Evolutionary conservation across 2,113 vertebrate genomes (phyloP).

Genomic region (Atrichornis clamosus): DNA sequence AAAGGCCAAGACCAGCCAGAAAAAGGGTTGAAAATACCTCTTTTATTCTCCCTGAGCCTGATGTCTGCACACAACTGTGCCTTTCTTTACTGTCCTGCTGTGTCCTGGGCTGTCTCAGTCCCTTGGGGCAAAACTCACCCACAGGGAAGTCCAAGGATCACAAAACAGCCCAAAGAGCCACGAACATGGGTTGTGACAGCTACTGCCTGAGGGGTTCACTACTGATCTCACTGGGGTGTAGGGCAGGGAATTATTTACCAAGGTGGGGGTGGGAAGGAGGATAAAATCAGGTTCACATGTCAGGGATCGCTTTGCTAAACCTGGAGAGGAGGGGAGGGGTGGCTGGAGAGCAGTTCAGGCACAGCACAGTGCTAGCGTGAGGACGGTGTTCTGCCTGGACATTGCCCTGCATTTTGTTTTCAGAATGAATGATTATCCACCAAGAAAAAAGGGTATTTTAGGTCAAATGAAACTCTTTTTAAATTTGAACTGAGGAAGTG

Average conservation of each 20-base stretch:
- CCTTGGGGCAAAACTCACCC: not conserved
- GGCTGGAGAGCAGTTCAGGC: not conserved
- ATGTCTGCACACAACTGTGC: not conserved
- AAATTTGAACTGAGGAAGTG: not conserved
- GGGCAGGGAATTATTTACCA: not conserved
- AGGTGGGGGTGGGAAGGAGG: not conserved
- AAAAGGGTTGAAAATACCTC: not conserved
- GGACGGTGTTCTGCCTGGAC: not conserved
- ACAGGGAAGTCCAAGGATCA: not conserved
- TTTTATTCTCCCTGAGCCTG: not conserved
- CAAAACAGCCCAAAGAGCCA: not conserved
- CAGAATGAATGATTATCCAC: not conserved
- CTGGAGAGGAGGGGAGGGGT: not conserved
- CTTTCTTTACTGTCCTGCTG: not conserved
- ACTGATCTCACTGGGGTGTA: not conserved
- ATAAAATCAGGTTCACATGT: not conserved
- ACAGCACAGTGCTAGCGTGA: fast-evolving
- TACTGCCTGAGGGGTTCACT: not conserved
- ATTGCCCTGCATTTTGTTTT: not conserved
- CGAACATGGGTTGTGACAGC: fast-evolving
- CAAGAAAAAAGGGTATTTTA: not conserved
- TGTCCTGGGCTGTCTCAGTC: not conserved
- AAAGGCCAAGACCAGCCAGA: not conserved
- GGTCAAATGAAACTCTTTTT: not conserved
- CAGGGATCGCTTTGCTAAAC: not conserved